These are phyloP conservation scores for Venustaconcha ellipsiformis DNA, from an alignment of 1,140 invertebrate species.

Conservation along the genomic window DNA sequence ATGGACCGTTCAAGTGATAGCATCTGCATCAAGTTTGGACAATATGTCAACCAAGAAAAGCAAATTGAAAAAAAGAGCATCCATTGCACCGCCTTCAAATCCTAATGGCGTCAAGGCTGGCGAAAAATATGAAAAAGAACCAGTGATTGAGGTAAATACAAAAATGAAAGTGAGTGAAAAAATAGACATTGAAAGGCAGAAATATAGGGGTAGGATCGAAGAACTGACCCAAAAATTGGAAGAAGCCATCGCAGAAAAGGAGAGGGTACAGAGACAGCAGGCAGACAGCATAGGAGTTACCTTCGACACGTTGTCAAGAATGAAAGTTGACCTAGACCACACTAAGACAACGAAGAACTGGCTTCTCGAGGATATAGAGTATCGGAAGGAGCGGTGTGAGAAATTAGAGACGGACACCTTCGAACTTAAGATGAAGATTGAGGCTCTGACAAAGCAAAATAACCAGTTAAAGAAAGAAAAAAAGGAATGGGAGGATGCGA, in stretches of 20 bases:
- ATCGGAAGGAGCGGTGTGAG: constrained; percentile 26
- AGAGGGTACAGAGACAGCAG: constrained; percentile 27
- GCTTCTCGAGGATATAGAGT: constrained; percentile 34
- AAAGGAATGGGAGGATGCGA: constrained; percentile 18
- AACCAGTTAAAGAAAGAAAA: constrained; percentile 31
- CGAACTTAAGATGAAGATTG: constrained; percentile 42
- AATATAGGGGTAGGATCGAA: constrained; percentile 28
- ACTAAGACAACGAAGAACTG: constrained; percentile 33
- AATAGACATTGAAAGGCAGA: constrained; percentile 13
- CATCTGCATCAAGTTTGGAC: no score
- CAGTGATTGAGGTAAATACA: constrained; percentile 23
- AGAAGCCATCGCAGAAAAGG: constrained; percentile 34
- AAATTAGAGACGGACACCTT: constrained; percentile 34
- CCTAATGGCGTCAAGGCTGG: no score
- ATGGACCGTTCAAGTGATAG: no score
- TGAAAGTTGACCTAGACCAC: constrained; percentile 37
- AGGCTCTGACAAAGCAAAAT: constrained; percentile 32
- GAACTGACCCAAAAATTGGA: constrained; percentile 33
- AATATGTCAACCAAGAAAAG: no score
- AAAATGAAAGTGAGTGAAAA: constrained; percentile 31
- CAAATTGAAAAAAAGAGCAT: no score
- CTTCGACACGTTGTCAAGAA: constrained; percentile 31
- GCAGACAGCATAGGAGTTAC: constrained; percentile 28
- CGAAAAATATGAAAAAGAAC: background rate
- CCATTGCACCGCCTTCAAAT: no score